phyloP scores from a whole-genome alignment of 2,888 invertebrate species.

The Germaria angustata region DNA sequence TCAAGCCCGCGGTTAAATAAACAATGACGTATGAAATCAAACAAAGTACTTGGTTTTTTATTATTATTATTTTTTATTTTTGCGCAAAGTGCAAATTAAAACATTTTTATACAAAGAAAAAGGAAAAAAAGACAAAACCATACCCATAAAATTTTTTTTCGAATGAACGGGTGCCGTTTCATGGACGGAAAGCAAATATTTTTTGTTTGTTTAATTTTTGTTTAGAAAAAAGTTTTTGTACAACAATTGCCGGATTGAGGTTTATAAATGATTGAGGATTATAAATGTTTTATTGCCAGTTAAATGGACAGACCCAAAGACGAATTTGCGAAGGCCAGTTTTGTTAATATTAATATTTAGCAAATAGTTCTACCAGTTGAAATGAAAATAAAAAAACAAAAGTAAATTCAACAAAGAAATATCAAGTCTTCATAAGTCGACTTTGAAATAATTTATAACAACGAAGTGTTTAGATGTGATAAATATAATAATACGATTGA shows the following conservation, averaged over 20 bases:
- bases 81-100: slow-evolving; percentile 60
- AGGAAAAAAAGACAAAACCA: neutral
- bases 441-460: neutral
- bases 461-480: too few relatives aligned
- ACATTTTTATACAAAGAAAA: slow-evolving; percentile 1
- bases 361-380: slow-evolving; percentile 33
- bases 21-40: slow-evolving; percentile 47
- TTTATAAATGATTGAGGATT: slow-evolving; percentile 45
- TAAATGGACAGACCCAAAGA: slow-evolving; percentile 32
- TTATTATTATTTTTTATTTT: slow-evolving; percentile 5
- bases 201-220: slow-evolving; percentile 24
- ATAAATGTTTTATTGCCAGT: slow-evolving; percentile 39
- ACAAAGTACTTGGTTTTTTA: neutral
- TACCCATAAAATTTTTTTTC: neutral
- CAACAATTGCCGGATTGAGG: slow-evolving; percentile 32
- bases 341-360: slow-evolving; percentile 55
- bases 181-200: slow-evolving; percentile 38
- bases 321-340: slow-evolving; percentile 53
- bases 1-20: slow-evolving; percentile 26
- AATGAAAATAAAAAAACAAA: neutral
- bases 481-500: too few relatives aligned
- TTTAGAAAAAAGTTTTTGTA: slow-evolving; percentile 11
- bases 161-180: slow-evolving; percentile 28
- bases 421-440: slow-evolving; percentile 10
- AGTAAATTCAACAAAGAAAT: slow-evolving; percentile 3